Percentiles rank a stretch among this genome's conserved stretches.
phyloP scores from a whole-genome alignment of 2,888 invertebrate genomes.

The Anarsia innoxiella region DNA sequence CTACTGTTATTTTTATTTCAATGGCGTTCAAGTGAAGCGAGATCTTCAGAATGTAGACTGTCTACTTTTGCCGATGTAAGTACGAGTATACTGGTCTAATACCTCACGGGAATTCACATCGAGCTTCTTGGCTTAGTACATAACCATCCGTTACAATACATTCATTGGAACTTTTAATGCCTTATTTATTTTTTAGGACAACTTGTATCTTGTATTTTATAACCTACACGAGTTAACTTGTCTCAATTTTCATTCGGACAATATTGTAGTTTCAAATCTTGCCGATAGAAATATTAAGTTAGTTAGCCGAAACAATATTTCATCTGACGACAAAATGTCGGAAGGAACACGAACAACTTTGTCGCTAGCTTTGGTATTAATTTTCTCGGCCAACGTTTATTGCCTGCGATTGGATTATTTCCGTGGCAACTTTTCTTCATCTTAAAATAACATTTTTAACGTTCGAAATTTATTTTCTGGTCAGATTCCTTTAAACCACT shows the following conservation, averaged over 20 bases:
- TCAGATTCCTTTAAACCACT: no score
- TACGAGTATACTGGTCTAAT: background rate
- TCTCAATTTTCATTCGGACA: no score
- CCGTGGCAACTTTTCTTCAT: conserved; percentile 48
- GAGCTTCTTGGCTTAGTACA: background rate
- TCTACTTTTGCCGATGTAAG: no score
- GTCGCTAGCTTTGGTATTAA: conserved; percentile 58
- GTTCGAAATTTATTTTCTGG: no score
- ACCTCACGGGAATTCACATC: background rate
- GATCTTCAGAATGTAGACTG: background rate
- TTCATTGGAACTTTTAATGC: no score
- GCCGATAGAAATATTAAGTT: no score
- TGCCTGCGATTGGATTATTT: conserved; percentile 65
- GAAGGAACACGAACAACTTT: conserved; percentile 39
- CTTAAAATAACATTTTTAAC: conserved; percentile 41
- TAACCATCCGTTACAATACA: background rate
- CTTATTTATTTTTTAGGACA: no score
- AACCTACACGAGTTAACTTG: no score
- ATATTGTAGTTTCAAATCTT: no score
- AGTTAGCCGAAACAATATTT: conserved; percentile 43
- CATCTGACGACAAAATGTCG: conserved; percentile 61
- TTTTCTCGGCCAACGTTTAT: conserved; percentile 59
- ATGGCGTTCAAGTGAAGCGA: background rate
- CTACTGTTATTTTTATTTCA: conserved; percentile 1
- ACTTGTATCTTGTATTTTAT: no score